Evolutionary conservation across 1,140 invertebrate genomes (phyloP).

Genomic region (Yoshiicerus persimilis): DNA sequence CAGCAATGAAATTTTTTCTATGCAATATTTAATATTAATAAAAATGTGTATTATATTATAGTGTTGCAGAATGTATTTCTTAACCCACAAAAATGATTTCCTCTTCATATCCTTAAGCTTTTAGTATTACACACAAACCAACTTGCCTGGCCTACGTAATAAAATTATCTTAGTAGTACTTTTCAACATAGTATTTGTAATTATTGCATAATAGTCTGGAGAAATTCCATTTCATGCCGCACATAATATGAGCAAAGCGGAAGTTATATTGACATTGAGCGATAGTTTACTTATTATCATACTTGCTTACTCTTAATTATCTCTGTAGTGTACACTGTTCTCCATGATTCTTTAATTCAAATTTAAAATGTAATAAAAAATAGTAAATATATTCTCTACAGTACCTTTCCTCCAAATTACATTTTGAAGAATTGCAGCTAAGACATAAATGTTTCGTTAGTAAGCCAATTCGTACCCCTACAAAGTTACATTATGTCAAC

Average conservation of each 20-base stretch:
- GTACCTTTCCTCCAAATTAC: neutral
- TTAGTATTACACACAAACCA: too few relatives aligned
- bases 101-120: too few relatives aligned
- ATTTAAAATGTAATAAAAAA: neutral
- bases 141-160: too few relatives aligned
- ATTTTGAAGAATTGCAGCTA: too few relatives aligned
- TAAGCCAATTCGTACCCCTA: too few relatives aligned
- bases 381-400: neutral
- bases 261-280: neutral
- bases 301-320: neutral
- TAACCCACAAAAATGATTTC: too few relatives aligned
- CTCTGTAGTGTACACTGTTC: neutral
- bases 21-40: too few relatives aligned
- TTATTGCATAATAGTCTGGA: neutral
- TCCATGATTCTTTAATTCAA: neutral
- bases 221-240: neutral
- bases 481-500: too few relatives aligned
- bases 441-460: too few relatives aligned
- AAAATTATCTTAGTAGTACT: neutral
- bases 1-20: too few relatives aligned
- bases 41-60: too few relatives aligned
- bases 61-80: too few relatives aligned
- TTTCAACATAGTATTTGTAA: neutral
- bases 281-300: neutral
- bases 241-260: neutral